Evolutionary conservation across 2,888 invertebrate genomes (phyloP), one percentile per base, ranked within the genome.

Genomic region (Tupiocoris notatus): DNA sequence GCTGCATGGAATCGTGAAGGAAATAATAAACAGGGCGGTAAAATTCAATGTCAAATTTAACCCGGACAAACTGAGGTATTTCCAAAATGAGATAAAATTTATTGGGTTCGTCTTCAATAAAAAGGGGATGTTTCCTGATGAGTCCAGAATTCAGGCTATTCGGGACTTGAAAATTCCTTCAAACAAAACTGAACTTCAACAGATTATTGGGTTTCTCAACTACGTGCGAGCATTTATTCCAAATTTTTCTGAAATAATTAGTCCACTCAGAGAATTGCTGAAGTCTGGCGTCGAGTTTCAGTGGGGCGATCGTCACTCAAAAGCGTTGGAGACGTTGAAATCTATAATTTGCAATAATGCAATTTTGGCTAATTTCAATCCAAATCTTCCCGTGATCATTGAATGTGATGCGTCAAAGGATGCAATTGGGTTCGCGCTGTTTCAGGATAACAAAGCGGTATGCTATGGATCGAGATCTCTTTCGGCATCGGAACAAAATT

Each of bases 321-420:
- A 1, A 12, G 21, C 22, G 7, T 22, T 63, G 22, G 63, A 20
- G 1, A 22, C 20, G 16, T 63, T 63, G 63, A 63, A 63, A 22
- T 3, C 20, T 64, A 39, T 65, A n/a, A 39, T 65, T 17, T n/a
- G 65, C 18, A 25, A 65, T 1, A 25, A 65, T 1, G 25, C 65
- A 1, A 39, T 65, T 16, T 39, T 65, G 39, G 1, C 39, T 2
- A 24, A 25, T 39, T 65, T 65, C 39, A 17, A 65, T 12, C 65
- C 65, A 3, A 65, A 65, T 2, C 18, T n/a, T n/a, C 65, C 20
- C n/a, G 65, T 65, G 0, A 0, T 17, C 18, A 18, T 65, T 1
- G 65, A 65, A 65, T 65, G 39, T 65, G 65, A 65, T n/a, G 39
- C 39, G 0, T 65, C 65, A 7, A 65, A 65, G 39, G 65, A 65